Base-by-base conservation (phyloP, 1,140 invertebrate genomes). In the Drosophila kepulauana region DNA sequence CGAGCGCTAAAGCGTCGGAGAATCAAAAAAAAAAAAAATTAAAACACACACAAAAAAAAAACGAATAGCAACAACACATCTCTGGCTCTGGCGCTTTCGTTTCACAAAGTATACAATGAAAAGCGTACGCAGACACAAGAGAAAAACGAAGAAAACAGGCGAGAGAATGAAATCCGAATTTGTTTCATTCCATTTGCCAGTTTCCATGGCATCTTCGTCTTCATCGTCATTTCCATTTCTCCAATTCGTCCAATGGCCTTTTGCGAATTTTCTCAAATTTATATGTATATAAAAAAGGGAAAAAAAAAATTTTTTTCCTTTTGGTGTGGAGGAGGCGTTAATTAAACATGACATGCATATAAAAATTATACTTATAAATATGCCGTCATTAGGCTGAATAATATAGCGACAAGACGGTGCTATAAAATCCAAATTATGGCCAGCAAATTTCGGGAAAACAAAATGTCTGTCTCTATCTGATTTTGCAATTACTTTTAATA, bases 271-370 rank as follows among this genome's bases (percentile, higher is more conserved):
- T 57, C 43, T 20, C 48, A 59, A 59, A 49, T 51, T 4, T 51
- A 11, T 25, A 51, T 11, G 48, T 51, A 5, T 0, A 11, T 52
- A 61, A 62, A 43, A 54, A 69, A 43, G 43, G 28, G 20, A 58
- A 59, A 15, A 41, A 41, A 61, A 30, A 51, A 62, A 64, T 69
- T 59, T 61, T 30, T 45, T 68, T 54, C 49, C 38, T 45, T 68
- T 54, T 51, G 64, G 56, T 70, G 70, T 15, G 35, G 30, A 63
- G 82, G 64, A 74, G 82, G 84, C 84, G 84, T 87, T 87, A 88
- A 87, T 87, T 87, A 84, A 89, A 87, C 85, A 87, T 88, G 84
- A 87, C 77, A 87, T 89, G 85, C 84, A 87, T 84, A 87, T 87
- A 88, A 69, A 88, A 84, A 66, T 84, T 80, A 78, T 87, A 78